Percentiles rank a stretch among this genome's conserved stretches.
Conservation (phyloP, 2,888 invertebrate genomes). For the Argynnis bischoffii region DNA sequence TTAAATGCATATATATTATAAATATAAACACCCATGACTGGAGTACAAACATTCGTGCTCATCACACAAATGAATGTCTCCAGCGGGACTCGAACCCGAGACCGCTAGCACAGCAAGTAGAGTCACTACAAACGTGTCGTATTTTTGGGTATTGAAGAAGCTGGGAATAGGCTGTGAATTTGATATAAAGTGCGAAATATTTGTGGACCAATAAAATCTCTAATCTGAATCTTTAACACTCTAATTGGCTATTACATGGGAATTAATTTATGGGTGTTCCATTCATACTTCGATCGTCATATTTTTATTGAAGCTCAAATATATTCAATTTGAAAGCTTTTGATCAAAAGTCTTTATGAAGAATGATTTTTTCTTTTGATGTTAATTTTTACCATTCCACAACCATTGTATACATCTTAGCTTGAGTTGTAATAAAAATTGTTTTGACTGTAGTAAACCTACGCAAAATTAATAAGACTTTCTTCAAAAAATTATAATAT, state of each 20-base stretch:
- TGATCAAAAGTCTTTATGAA: background rate
- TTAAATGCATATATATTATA: too few species aligned
- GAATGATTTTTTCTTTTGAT: background rate
- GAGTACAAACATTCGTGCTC: too few species aligned
- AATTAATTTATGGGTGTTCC: slow-evolving; percentile 41
- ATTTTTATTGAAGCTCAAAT: slow-evolving; percentile 18
- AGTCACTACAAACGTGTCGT: background rate
- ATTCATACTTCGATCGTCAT: slow-evolving; percentile 17
- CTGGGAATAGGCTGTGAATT: slow-evolving; percentile 9
- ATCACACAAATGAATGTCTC: too few species aligned
- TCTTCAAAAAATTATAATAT: too few species aligned
- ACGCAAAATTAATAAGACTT: too few species aligned
- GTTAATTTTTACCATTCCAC: background rate
- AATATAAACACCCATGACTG: too few species aligned
- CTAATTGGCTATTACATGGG: slow-evolving; percentile 50
- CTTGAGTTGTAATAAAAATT: too few species aligned
- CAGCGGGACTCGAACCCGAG: too few species aligned
- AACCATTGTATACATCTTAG: too few species aligned
- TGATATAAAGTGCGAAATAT: slow-evolving; percentile 30
- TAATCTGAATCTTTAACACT: slow-evolving; percentile 50
- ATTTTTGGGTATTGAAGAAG: background rate
- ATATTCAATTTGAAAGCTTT: slow-evolving; percentile 16
- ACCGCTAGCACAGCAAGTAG: too few species aligned
- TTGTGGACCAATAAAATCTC: slow-evolving; percentile 40
- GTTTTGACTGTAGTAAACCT: too few species aligned